phyloP scores from a whole-genome alignment of 1,140 invertebrate genomes.

The Aphaenogaster floridana region DNA sequence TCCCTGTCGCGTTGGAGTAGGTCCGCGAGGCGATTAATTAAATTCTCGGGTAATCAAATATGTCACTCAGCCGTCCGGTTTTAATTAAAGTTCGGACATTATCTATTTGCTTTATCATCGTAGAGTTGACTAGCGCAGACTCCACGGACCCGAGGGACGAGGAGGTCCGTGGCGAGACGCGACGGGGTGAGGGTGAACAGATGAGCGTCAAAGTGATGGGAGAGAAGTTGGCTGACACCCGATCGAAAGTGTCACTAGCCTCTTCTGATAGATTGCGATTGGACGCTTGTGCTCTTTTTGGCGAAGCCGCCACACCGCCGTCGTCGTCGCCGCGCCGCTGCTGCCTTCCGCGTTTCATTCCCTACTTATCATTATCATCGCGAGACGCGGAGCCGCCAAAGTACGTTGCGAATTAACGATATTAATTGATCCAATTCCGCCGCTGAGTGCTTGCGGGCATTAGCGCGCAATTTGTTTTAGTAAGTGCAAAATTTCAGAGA shows the following conservation, averaged over 20 bases:
- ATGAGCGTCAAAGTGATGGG: constrained; percentile 69
- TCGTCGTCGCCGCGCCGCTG: background rate
- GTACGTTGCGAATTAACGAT: constrained; percentile 13
- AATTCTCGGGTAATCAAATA: constrained; percentile 87
- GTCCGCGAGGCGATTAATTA: constrained; percentile 86
- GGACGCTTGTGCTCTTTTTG: constrained; percentile 48
- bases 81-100: constrained; percentile 87
- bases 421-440: constrained; percentile 56
- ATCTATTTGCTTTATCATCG: constrained; percentile 87
- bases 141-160: constrained; percentile 57
- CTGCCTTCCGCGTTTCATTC: constrained; percentile 53
- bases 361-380: constrained; percentile 70
- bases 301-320: background rate
- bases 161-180: constrained; percentile 65
- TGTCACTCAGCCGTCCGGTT: constrained; percentile 87
- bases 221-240: constrained; percentile 68
- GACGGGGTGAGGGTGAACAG: constrained; percentile 61
- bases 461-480: constrained; percentile 25
- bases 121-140: constrained; percentile 81
- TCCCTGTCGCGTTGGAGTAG: constrained; percentile 63
- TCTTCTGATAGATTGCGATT: constrained; percentile 69
- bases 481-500: constrained; percentile 27
- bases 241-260: constrained; percentile 67
- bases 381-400: constrained; percentile 30
- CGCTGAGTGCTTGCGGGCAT: constrained; percentile 21